Base-by-base conservation (phyloP, 2,113 vertebrate genomes). In the Cynoglossus semilaevis region DNA sequence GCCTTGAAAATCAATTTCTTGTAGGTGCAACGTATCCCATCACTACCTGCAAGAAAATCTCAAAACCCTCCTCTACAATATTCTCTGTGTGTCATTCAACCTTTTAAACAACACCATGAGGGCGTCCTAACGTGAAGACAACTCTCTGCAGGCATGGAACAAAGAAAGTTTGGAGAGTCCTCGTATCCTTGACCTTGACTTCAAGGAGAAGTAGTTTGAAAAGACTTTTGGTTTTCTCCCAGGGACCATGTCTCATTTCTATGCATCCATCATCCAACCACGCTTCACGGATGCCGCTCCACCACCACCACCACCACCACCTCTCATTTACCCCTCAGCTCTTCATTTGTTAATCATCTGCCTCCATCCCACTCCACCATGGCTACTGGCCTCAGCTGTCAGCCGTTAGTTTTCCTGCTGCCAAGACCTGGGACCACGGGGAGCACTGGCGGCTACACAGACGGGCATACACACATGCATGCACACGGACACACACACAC, bases 321-420 rank as follows among this genome's bases (percentile, higher is more conserved):
- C 57, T 54, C 74, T 46, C 17, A 34, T 16, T 58, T 15, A 40
- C 16, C 63, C 47, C 63, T 58, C 52, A 61, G 47, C 43, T 7
- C 15, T 51, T 60, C 46, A 70, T 74, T 66, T 78, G 71, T 77
- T 76, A 54, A 64, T 65, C 41, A 47, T 40, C 57, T 13, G 18
- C 56, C 63, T 51, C 44, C 12, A 8, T 72, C 72, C 38, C 47
- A 58, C 55, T 59, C 48, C 16, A 57, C 63, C 58, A 55, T 67
- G 14, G 16, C 75, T 57, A 51, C 35, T 18, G 64, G 77, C 62
- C 75, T 82, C 83, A 85, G 83, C 80, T 81, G 80, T 73, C 10
- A 50, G 67, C 48, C 53, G 45, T 76, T 79, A 70, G 77, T 59
- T 64, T 78, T 78, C 57, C 60, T 71, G 60, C 71, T 77, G 78